A percentile compares a stretch with the other conserved stretches of the same genome.
These are phyloP conservation scores for Andrena trimmerana DNA, from an alignment of 2,888 invertebrate genomes.

Conservation along the genomic window DNA sequence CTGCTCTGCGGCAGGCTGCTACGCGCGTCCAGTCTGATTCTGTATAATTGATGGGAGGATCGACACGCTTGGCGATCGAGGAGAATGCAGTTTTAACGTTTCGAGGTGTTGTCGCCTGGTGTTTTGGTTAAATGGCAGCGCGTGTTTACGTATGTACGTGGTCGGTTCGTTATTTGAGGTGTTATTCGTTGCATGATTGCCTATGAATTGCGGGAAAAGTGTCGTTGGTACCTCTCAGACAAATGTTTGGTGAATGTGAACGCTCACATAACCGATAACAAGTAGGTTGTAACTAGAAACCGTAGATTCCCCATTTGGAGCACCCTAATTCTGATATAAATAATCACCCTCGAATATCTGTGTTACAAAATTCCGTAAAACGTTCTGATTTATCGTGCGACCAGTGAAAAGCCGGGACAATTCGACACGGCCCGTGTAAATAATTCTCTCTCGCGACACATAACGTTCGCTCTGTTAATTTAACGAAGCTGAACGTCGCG, in stretches of 20 bases:
- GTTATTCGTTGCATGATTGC: neutral
- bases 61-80: neutral
- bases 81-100: neutral
- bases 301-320: too few species aligned
- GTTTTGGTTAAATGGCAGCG: neutral
- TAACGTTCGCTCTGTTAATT: neutral
- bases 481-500: slow-evolving; percentile 16
- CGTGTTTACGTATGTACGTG: slow-evolving; percentile 26
- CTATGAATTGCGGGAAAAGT: neutral
- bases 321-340: too few species aligned
- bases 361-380: neutral
- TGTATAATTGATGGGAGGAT: neutral
- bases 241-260: neutral
- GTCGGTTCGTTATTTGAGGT: neutral
- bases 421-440: neutral
- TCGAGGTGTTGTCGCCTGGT: neutral
- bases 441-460: neutral
- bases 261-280: too few species aligned
- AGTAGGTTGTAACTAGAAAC: too few species aligned
- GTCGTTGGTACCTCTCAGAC: neutral
- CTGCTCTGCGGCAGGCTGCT: neutral
- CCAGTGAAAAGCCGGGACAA: neutral
- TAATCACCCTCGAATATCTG: neutral
- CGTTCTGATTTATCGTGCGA: neutral
- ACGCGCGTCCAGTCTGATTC: neutral